Evolutionary conservation across 1,140 invertebrate genomes (phyloP).

Genomic region (Camponotus vicinus): DNA sequence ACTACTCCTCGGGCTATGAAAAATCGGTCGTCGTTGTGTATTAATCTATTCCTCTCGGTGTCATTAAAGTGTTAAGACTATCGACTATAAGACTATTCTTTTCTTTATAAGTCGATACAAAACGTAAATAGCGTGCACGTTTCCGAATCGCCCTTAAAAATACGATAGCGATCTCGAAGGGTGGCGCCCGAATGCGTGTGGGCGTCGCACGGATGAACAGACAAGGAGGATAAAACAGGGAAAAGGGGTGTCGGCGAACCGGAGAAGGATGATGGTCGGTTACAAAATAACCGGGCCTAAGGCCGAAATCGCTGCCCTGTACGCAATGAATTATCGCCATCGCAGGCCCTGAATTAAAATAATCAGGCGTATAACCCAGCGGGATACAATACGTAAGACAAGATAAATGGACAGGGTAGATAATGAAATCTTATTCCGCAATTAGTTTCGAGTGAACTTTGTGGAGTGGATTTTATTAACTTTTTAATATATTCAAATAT

Average conservation of each 20-base stretch:
- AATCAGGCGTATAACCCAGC: constrained; percentile 66
- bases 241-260: constrained; percentile 46
- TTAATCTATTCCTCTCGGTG: neutral
- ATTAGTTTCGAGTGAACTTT: neutral
- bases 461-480: too few species aligned
- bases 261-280: constrained; percentile 54
- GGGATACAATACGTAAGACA: constrained; percentile 24
- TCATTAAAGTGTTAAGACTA: neutral
- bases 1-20: constrained; percentile 23
- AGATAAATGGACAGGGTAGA: constrained; percentile 53
- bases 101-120: neutral
- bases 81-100: neutral
- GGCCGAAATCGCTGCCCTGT: constrained; percentile 68
- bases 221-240: constrained; percentile 9
- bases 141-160: constrained; percentile 47
- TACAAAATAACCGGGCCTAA: constrained; percentile 75
- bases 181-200: constrained; percentile 61
- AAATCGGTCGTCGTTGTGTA: neutral
- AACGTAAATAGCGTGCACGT: neutral
- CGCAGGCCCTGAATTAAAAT: constrained; percentile 75
- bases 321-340: constrained; percentile 75
- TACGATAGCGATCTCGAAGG: constrained; percentile 67
- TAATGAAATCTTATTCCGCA: constrained; percentile 23
- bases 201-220: constrained; percentile 56
- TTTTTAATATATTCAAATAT: too few species aligned